A percentile compares a stretch with the other conserved stretches of the same genome.
Evolutionary conservation across 2,888 invertebrate species (phyloP).

Genomic region (Parascotia fuliginaria): DNA sequence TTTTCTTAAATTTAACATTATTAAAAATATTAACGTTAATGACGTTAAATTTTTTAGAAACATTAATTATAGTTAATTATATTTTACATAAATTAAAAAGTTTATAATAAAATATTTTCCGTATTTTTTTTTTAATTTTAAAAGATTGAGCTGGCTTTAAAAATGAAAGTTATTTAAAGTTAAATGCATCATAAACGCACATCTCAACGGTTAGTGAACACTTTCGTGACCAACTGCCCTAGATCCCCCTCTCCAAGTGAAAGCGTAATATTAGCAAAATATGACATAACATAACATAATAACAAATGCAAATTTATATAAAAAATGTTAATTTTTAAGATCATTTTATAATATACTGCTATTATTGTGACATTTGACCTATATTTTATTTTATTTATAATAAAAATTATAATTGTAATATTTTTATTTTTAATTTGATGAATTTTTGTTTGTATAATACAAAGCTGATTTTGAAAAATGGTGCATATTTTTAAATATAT

Average conservation of each 20-base stretch:
- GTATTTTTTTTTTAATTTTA: too few relatives aligned
- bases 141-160: neutral
- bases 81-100: too few relatives aligned
- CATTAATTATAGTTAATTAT: too few relatives aligned
- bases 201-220: neutral
- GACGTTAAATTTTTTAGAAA: too few relatives aligned
- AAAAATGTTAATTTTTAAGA: neutral
- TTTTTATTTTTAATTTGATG: too few relatives aligned
- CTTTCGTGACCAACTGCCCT: constrained; percentile 20
- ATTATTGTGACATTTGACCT: neutral
- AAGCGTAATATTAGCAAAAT: constrained; percentile 16
- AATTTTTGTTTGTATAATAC: too few relatives aligned
- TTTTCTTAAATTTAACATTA: too few relatives aligned
- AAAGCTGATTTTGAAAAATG: too few relatives aligned
- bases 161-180: constrained; percentile 13
- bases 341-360: neutral
- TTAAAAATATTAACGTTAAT: too few relatives aligned
- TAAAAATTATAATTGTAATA: too few relatives aligned
- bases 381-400: too few relatives aligned
- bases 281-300: constrained; percentile 20
- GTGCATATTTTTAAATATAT: neutral
- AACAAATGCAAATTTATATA: constrained; percentile 3
- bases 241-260: constrained; percentile 10
- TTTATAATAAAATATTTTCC: too few relatives aligned
- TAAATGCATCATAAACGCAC: constrained; percentile 8